Evolutionary conservation across 2,113 vertebrate species (phyloP), one percentile per base, ranked within the genome.

Genomic region (Triplophysa tibetana): DNA sequence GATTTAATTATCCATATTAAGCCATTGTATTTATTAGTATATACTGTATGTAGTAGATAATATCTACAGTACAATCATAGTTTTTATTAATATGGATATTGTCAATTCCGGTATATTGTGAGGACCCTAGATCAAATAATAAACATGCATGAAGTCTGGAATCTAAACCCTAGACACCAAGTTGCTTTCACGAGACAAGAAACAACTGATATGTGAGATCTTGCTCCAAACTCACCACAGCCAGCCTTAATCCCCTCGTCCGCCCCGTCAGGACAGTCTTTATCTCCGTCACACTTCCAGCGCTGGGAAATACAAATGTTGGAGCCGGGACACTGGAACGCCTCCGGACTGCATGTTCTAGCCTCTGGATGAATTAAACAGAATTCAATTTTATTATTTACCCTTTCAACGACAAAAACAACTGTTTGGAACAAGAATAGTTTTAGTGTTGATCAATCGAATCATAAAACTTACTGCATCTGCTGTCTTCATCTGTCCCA

Each of bases 221-320:
- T 5, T 5, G n/a, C 16, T 1, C 12, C 29, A n/a, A 50, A 79
- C 97, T 96, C 88, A 99, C 97, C 21, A 87, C 97, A 98, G 82
- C 97, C 96, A 0, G 95, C 96, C 16, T 95, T 88, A 0, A 95
- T 75, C 0, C 94, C 96, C 91, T 99, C 98, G 0, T 99, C 98
- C 0, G 95, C 93, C 0, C 97, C 96, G 0, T 98, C 96, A 0
- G 95, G 91, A 4, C 98, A 99, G 89, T 99, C 98, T 85, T 95
- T 95, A 89, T 99, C 96, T 0, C 97, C 97, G 0, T 99, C 98
- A 2, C 98, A 99, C 54, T 95, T 96, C 98, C 98, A 99, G 62
- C 89, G 93, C 83, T 95, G 94, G 0, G 96, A 95, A 65, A 99
- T 94, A 0, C 98, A 99, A 81, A 95, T 89, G 0, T 98, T 94